Evolutionary conservation across 2,797 vertebrate genomes (phyloP).

Genomic region (Anguilla megastoma): DNA sequence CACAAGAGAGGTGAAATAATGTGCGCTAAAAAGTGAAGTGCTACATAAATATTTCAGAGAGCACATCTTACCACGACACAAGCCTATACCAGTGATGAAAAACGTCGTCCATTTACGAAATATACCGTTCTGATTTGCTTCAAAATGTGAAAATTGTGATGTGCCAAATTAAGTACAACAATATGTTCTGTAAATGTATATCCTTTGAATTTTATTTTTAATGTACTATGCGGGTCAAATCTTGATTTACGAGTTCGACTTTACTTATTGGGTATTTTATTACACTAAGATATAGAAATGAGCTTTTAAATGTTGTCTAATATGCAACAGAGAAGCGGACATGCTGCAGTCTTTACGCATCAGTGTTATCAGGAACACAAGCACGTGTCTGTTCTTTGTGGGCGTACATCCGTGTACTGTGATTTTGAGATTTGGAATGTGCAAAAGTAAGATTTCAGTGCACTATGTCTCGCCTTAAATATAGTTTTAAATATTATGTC

Average conservation of each 20-base stretch:
- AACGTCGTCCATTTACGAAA: not conserved
- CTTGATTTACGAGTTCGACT: not conserved
- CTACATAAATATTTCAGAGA: not conserved
- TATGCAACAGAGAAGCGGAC: not conserved
- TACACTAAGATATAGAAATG: not conserved
- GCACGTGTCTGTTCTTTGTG: not conserved
- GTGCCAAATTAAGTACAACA: conserved; percentile 7
- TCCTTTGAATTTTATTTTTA: not conserved
- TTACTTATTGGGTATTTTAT: not conserved
- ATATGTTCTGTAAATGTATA: conserved; percentile 6
- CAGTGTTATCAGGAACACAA: not conserved
- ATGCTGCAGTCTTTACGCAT: conserved; percentile 2
- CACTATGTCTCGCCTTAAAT: not conserved
- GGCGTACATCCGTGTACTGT: not conserved
- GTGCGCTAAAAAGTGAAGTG: not conserved
- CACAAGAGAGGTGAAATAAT: not conserved
- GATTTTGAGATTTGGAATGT: not conserved
- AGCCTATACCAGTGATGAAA: not conserved
- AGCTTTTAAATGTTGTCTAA: not conserved
- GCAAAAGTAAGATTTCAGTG: conserved; percentile 15
- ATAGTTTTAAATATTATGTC: conserved; percentile 5
- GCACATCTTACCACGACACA: not conserved
- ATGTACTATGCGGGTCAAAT: not conserved
- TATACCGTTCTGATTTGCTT: not conserved
- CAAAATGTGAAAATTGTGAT: not conserved